phyloP scores from a whole-genome alignment of 1,140 invertebrate genomes.

The Melitaea cinxia region DNA sequence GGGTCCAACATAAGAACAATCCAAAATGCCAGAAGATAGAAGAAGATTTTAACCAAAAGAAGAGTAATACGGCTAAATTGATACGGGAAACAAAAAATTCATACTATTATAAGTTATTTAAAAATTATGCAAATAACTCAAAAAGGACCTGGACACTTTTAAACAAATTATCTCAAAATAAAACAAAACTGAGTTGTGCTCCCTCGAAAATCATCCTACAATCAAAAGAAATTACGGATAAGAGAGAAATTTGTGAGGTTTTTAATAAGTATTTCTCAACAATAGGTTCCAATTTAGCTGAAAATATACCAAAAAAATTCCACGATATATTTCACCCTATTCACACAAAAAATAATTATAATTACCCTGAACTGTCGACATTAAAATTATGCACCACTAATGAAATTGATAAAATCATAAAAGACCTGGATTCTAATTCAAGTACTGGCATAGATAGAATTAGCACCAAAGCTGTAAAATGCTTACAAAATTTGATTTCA shows the following conservation, averaged over 20 bases:
- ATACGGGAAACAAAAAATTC: conserved; percentile 14
- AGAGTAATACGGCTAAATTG: neutral
- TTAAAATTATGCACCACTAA: neutral
- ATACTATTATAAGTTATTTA: conserved; percentile 18
- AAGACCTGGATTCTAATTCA: neutral
- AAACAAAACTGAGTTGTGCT: conserved; percentile 2
- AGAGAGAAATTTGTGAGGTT: neutral
- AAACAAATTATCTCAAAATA: conserved; percentile 1
- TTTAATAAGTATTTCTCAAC: conserved; percentile 8
- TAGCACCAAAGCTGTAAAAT: neutral
- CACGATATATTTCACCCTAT: neutral
- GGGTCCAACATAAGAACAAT: conserved; percentile 6
- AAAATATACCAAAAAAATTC: conserved; percentile 4
- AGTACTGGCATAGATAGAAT: conserved; percentile 2
- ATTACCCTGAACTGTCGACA: neutral
- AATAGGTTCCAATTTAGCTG: neutral
- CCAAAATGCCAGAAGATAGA: neutral
- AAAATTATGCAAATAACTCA: neutral
- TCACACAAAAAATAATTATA: neutral
- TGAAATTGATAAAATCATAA: conserved; percentile 5
- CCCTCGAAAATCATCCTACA: neutral
- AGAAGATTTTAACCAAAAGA: neutral
- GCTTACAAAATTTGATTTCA: neutral
- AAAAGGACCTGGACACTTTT: neutral
- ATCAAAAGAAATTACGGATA: neutral